phyloP scores from a whole-genome alignment of 2,888 invertebrate species.

The Mythimna ferrago region DNA sequence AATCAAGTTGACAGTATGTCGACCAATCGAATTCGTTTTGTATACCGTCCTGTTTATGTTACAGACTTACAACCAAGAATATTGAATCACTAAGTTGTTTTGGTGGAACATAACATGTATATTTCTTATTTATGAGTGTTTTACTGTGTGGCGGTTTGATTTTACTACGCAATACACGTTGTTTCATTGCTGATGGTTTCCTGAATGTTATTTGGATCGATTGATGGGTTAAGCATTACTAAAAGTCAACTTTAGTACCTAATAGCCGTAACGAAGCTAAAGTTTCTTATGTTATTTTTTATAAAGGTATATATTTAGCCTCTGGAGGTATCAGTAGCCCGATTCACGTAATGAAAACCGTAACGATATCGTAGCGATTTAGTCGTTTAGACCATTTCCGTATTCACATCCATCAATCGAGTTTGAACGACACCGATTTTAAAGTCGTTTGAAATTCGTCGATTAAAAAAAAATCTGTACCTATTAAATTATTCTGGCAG shows the following conservation, averaged over 20 bases:
- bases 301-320: too few species aligned
- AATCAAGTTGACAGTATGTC: slow-evolving; percentile 46
- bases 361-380: too few species aligned
- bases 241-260: background rate
- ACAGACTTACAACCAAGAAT: slow-evolving; percentile 26
- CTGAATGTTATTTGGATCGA: background rate
- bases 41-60: slow-evolving; percentile 34
- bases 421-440: too few species aligned
- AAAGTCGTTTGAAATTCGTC: too few species aligned
- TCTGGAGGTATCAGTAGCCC: too few species aligned
- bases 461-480: too few species aligned
- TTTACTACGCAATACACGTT: slow-evolving; percentile 6
- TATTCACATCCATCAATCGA: too few species aligned
- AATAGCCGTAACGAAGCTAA: too few species aligned
- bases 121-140: slow-evolving; percentile 16
- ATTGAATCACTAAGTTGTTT: slow-evolving; percentile 38
- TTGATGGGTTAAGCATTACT: too few species aligned
- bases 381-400: too few species aligned
- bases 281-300: background rate
- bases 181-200: background rate
- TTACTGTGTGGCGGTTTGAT: background rate
- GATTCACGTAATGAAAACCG: too few species aligned
- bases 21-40: slow-evolving; percentile 54
- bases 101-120: background rate
- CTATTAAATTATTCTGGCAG: too few species aligned